Evolutionary conservation across 2,888 invertebrate genomes (phyloP), one percentile per base, ranked within the genome.

Genomic region (Microctonus brassicae): DNA sequence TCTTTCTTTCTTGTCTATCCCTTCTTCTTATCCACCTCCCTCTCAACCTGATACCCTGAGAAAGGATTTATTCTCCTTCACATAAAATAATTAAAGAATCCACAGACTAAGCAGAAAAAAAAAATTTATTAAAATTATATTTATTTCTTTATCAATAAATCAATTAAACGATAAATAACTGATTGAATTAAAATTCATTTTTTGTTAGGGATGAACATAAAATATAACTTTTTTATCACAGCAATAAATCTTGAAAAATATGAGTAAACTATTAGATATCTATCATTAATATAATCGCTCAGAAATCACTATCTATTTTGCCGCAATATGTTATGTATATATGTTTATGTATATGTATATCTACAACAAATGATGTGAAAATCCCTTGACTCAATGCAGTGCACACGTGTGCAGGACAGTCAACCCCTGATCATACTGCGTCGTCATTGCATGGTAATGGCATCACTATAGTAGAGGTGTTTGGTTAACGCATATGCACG

Each of bases 401-500:
- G 20, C 17, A 61, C 55, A 57, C 63, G 69, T 63, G 57, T 29
- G 61, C 47, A 36, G 33, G 53, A 20, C 47, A 53, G 26, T 20
- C 69, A 13, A 61, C 61, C 52, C 52, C 11, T 29, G 66, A 33
- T 20, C 55, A 57, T 24, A n/a, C n/a, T 47, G 39, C 26, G 26
- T 36, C 34, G 26, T 47, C 29, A 58, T 52, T 47, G 61, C 64
- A 24, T 63, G 61, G 52, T 53, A 47, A 47, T 47, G 17, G 62
- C 26, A 26, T n/a, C n/a, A n/a, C n/a, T n/a, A 24, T 24, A 9
- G 11, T 26, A 55, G 10, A 55, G 22, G 55, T 39, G 69, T 61
- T 69, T 69, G 69, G 53, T 34, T 57, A 36, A 70, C 64, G 65
- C 65, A 70, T 63, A 74, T 71, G 68, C 72, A 74, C 73, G 74